Evolutionary conservation across 2,888 invertebrate genomes (phyloP).

Genomic region (Philopedon plagiatum): DNA sequence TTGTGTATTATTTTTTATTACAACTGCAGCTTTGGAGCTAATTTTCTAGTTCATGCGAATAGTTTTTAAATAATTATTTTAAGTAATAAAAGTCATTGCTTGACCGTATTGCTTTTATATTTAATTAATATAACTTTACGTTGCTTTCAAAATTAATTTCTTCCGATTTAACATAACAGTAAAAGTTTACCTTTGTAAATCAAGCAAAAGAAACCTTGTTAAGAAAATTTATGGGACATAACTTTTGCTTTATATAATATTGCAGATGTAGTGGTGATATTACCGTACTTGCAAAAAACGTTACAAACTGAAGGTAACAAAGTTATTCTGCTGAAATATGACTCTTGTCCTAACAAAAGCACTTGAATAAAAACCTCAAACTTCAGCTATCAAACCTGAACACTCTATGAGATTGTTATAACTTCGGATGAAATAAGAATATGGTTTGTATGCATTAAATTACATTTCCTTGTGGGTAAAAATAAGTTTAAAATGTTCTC

Average conservation of each 20-base stretch:
- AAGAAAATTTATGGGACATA: neutral
- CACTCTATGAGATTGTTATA: conserved; percentile 4
- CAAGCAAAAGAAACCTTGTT: neutral
- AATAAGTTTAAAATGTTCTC: too few relatives aligned
- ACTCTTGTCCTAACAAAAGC: neutral
- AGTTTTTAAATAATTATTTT: too few relatives aligned
- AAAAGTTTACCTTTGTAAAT: neutral
- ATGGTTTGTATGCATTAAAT: neutral
- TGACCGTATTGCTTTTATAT: too few relatives aligned
- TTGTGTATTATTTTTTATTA: too few relatives aligned
- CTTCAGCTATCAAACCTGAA: neutral
- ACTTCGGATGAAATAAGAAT: neutral
- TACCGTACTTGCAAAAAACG: conserved; percentile 11
- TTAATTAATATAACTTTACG: too few relatives aligned
- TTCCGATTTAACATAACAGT: too few relatives aligned
- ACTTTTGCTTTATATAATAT: conserved; percentile 8
- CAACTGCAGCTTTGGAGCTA: too few relatives aligned
- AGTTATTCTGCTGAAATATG: neutral
- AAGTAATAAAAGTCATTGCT: too few relatives aligned
- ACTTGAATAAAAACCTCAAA: conserved; percentile 3
- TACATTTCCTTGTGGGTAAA: neutral
- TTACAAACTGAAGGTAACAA: neutral
- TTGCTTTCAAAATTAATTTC: too few relatives aligned
- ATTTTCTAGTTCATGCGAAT: too few relatives aligned
- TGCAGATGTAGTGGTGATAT: conserved; percentile 13